These are phyloP conservation scores for Macrophya alboannulata DNA, from an alignment of 2,888 invertebrate species.

Conservation along the genomic window DNA sequence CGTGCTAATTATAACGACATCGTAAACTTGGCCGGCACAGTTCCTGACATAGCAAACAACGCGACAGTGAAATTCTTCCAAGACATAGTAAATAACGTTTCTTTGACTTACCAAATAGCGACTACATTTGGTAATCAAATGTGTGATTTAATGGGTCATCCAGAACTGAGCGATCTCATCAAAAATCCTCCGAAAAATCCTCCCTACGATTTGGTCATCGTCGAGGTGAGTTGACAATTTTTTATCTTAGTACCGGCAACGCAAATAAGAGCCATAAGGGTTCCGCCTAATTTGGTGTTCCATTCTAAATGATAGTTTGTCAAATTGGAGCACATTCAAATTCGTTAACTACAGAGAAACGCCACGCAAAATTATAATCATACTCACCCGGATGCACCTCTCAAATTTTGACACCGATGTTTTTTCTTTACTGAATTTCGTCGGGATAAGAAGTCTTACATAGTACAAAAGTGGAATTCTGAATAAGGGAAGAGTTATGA, in stretches of 20 bases:
- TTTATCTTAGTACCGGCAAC: not conserved
- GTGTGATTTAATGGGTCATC: slow-evolving; percentile 64
- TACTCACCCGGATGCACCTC: too few species aligned
- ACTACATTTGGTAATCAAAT: slow-evolving; percentile 19
- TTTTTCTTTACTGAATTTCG: too few species aligned
- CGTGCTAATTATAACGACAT: slow-evolving; percentile 12
- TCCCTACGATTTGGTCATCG: slow-evolving; percentile 55
- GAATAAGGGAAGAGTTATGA: too few species aligned
- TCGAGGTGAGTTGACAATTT: slow-evolving; percentile 50
- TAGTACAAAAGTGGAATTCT: too few species aligned
- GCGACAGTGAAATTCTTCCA: not conserved
- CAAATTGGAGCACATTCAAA: not conserved
- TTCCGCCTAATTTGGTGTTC: too few species aligned
- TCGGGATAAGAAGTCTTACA: too few species aligned
- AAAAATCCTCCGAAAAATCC: slow-evolving; percentile 50
- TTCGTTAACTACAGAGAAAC: not conserved
- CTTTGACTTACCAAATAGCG: not conserved
- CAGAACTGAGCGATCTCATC: slow-evolving; percentile 64
- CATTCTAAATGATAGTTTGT: not conserved
- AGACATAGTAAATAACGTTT: not conserved
- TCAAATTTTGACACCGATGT: too few species aligned
- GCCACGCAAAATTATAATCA: too few species aligned
- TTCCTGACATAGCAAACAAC: slow-evolving; percentile 9
- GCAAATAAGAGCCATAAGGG: not conserved
- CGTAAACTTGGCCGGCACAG: not conserved